These are phyloP conservation scores for Distichodus sexfasciatus DNA, from an alignment of 2,797 vertebrate species.

Conservation along the genomic window DNA sequence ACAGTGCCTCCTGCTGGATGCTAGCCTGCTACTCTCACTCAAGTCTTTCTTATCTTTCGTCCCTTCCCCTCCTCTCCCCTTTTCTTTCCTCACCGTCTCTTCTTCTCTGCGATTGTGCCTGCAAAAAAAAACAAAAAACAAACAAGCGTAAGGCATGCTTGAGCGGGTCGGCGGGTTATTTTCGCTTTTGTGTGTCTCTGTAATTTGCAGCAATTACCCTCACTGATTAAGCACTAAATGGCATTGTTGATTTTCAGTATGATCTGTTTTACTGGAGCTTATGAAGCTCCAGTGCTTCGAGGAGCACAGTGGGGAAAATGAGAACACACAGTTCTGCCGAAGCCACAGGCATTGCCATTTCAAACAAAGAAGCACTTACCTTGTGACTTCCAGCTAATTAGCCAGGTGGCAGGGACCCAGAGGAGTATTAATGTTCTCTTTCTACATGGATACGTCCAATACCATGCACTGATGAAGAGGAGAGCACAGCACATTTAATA, in stretches of 20 bases:
- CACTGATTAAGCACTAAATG: constrained; percentile 19
- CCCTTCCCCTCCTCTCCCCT: not conserved
- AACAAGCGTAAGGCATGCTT: not conserved
- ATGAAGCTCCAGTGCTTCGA: not conserved
- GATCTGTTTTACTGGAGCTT: not conserved
- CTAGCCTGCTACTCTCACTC: not conserved
- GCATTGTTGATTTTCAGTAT: constrained; percentile 14
- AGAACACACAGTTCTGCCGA: not conserved
- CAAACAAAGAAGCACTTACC: constrained; percentile 57
- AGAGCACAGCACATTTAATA: constrained; percentile 37
- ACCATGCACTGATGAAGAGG: constrained; percentile 56
- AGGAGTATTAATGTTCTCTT: constrained; percentile 67
- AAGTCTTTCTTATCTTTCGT: not conserved
- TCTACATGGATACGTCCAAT: constrained; percentile 65
- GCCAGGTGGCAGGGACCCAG: constrained; percentile 57
- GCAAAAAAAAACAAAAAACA: not conserved
- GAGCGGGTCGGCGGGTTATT: not conserved
- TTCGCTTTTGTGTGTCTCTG: constrained; percentile 1
- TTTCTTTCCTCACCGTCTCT: not conserved
- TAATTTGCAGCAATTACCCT: constrained; percentile 21
- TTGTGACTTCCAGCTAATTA: constrained; percentile 63
- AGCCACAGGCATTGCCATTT: constrained; percentile 57
- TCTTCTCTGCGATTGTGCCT: not conserved
- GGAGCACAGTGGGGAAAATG: not conserved
- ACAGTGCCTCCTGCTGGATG: constrained; percentile 11